Base-by-base conservation (phyloP, 2,113 vertebrate genomes). In the Cynocephalus volans region DNA sequence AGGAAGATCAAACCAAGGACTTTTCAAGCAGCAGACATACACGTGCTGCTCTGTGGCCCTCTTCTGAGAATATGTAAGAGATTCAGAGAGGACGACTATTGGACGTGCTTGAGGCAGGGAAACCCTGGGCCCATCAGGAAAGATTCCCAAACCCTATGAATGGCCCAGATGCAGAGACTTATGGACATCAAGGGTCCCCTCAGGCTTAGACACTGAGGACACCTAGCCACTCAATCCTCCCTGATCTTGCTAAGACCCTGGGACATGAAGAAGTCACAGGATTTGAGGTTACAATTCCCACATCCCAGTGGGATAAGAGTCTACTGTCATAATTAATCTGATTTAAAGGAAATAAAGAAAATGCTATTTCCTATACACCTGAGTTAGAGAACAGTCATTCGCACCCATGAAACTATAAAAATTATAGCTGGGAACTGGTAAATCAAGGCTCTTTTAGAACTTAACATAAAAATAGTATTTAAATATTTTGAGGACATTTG, bases 341-440 rank as follows among this genome's bases (percentile, higher is more conserved):
- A 92, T 79, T 93, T 86, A 91, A 96, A 86, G 36, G 56, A 87
- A 92, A 92, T 77, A n/a, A 87, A 87, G 64, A 70, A 81, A 97
- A 83, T 80, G 31, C 31, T 72, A 70, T 93, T 96, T 93, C 41
- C 54, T 93, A 6, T 17, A 62, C 0, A 72, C 17, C 41, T 60
- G 33, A 91, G 52, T 93, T 56, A 26, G 15, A 72, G 69, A 87
- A 65, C 33, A 95, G 31, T 67, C 90, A 82, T 90, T 58, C 52
- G 28, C 50, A 93, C 19, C 65, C 48, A 52, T 80, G 75, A 84
- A 93, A 92, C 10, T 70, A 84, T 87, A 75, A 81, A 97, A 88
- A 87, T 75, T 45, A 45, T 50, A 96, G 64, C 89, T 92, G 58
- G 54, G n/a, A 92, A 77, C 41, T 92, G 73, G 88, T n/a, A 89